Evolutionary conservation across 2,888 invertebrate species (phyloP).

Genomic region (Apoderus coryli): DNA sequence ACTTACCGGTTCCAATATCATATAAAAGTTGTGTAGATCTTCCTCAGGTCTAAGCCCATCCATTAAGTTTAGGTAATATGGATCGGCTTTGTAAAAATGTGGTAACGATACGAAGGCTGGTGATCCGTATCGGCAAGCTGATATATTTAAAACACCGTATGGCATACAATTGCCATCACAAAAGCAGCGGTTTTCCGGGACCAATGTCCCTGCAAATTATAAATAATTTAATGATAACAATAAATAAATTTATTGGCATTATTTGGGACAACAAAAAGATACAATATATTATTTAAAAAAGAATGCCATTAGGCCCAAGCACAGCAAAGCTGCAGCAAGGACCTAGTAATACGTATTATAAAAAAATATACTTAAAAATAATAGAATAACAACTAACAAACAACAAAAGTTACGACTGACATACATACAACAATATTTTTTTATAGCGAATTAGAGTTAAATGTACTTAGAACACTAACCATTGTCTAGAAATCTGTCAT

Average conservation of each 20-base stretch:
- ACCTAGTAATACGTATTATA: no score
- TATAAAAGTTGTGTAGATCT: slow-evolving; percentile 57
- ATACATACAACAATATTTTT: no score
- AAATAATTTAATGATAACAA: no score
- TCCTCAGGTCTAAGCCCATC: slow-evolving; percentile 54
- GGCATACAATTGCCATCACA: slow-evolving; percentile 60
- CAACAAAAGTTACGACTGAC: no score
- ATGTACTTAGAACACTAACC: slow-evolving; percentile 35
- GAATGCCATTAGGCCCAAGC: no score
- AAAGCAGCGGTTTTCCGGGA: slow-evolving; percentile 52
- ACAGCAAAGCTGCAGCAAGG: no score
- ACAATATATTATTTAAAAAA: no score
- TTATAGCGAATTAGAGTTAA: no score
- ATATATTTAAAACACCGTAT: slow-evolving; percentile 62
- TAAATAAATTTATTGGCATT: no score
- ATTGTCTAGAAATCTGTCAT: slow-evolving; percentile 50
- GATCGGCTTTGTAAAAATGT: slow-evolving; percentile 68
- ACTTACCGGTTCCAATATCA: slow-evolving; percentile 58
- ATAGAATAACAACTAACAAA: no score
- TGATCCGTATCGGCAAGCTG: slow-evolving; percentile 61
- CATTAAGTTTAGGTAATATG: slow-evolving; percentile 44
- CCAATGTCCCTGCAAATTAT: slow-evolving; percentile 41
- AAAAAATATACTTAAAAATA: background rate
- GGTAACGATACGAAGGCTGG: slow-evolving; percentile 76
- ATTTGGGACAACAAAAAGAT: no score